Conservation (phyloP, 64 coral and sea anemone species). For the Pachyseris speciosa region DNA sequence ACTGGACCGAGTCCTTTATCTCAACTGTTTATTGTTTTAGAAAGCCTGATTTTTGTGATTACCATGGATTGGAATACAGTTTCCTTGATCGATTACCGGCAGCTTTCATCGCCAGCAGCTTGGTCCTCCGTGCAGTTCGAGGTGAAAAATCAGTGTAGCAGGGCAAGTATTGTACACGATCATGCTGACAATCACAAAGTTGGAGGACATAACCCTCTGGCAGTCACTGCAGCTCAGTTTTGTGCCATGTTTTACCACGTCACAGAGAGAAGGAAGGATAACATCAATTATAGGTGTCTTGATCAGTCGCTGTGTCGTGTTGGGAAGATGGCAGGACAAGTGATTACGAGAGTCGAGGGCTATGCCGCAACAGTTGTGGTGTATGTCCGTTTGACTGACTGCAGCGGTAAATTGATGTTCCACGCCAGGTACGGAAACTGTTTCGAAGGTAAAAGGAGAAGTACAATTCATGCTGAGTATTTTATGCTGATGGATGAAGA, state of each 20-base stretch:
- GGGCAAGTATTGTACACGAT: constrained; percentile 3
- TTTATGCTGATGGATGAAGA: constrained; percentile 38
- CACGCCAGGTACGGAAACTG: constrained; percentile 44
- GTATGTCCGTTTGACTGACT: constrained; percentile 19
- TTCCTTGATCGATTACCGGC: background rate
- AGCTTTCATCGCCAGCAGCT: background rate
- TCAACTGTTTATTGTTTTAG: constrained; percentile 24
- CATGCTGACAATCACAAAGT: constrained; percentile 46
- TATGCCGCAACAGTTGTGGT: constrained; percentile 8
- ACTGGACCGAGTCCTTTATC: constrained; percentile 13
- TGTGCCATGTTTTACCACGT: constrained; percentile 50
- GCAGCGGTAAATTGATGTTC: background rate
- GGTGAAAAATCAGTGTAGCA: background rate
- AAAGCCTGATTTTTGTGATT: background rate
- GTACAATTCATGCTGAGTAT: constrained; percentile 27
- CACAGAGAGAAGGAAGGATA: background rate
- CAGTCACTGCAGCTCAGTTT: constrained; percentile 18
- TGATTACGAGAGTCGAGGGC: background rate
- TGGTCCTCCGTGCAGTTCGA: background rate
- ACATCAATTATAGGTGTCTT: background rate
- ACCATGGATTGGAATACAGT: constrained; percentile 22
- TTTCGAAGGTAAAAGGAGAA: background rate
- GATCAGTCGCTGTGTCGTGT: background rate
- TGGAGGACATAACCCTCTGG: constrained; percentile 6
- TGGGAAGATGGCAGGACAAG: background rate